phyloP scores from a whole-genome alignment of 2,797 vertebrate species.

The Hippopotamyrus pictus region DNA sequence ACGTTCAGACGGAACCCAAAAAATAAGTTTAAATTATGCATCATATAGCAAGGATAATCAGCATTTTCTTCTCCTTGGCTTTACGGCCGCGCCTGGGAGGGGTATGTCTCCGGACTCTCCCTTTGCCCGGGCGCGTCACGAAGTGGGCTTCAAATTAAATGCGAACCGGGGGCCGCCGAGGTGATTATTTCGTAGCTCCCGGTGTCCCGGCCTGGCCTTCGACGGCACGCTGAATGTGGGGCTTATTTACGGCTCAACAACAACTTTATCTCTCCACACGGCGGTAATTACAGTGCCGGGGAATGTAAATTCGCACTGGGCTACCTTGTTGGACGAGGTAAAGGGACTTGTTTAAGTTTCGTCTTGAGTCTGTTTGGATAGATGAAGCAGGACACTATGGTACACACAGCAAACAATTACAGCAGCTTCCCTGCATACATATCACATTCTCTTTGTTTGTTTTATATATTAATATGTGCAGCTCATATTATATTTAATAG shows the following conservation, averaged over 20 bases:
- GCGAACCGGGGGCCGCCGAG: conserved; percentile 31
- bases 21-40: conserved; percentile 43
- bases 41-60: conserved; percentile 29
- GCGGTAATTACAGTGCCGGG: conserved; percentile 57
- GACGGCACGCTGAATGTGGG: not conserved
- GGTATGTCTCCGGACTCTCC: conserved; percentile 28
- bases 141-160: not conserved
- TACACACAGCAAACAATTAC: not conserved
- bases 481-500: not conserved
- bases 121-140: not conserved
- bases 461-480: not conserved
- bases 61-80: conserved; percentile 15
- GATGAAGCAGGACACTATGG: not conserved
- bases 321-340: not conserved
- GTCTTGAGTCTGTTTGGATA: not conserved
- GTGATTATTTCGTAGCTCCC: conserved; percentile 43
- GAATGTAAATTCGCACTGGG: conserved; percentile 35
- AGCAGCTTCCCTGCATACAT: not conserved
- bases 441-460: not conserved
- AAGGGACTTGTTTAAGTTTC: not conserved
- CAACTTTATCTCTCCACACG: conserved; percentile 54
- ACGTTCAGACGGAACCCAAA: not conserved
- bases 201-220: not conserved
- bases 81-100: conserved; percentile 13
- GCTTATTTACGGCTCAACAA: conserved; percentile 36